Conservation (phyloP, 2,888 invertebrate genomes). For the Pristionchus arcanus region DNA sequence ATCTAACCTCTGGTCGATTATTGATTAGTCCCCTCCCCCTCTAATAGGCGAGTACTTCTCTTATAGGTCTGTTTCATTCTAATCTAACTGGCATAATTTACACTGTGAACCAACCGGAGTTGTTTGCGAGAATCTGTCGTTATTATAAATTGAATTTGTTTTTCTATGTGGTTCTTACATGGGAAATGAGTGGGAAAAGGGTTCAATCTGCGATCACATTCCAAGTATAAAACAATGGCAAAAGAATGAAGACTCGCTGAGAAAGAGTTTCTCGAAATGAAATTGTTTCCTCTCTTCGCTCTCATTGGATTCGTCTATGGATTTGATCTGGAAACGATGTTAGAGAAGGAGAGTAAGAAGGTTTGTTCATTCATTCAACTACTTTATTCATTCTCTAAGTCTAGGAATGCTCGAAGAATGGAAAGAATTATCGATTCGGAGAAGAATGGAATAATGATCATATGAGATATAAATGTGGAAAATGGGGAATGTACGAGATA, state of each 20-base stretch:
- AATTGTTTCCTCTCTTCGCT: background rate
- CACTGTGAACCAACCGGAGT: constrained; percentile 11
- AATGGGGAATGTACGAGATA: constrained; percentile 46
- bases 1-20: constrained; percentile 45
- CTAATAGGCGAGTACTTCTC: background rate
- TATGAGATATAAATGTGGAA: constrained; percentile 29
- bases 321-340: constrained; percentile 23
- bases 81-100: constrained; percentile 20
- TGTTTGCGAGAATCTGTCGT: constrained; percentile 20
- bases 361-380: background rate
- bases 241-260: too few species aligned
- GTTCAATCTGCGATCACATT: constrained; percentile 9
- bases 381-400: background rate
- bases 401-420: constrained; percentile 38
- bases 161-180: background rate
- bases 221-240: constrained; percentile 1
- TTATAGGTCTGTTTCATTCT: constrained; percentile 23
- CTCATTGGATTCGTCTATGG: background rate
- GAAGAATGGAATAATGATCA: constrained; percentile 37
- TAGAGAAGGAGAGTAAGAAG: constrained; percentile 46
- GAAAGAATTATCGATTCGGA: constrained; percentile 36
- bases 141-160: constrained; percentile 38
- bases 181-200: background rate
- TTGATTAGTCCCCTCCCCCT: constrained; percentile 7
- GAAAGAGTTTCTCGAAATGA: background rate